A percentile compares a stretch with the other conserved stretches of the same genome.
These are phyloP conservation scores for Ochotona curzoniae DNA, from an alignment of 2,113 vertebrate species.

Conservation along the genomic window DNA sequence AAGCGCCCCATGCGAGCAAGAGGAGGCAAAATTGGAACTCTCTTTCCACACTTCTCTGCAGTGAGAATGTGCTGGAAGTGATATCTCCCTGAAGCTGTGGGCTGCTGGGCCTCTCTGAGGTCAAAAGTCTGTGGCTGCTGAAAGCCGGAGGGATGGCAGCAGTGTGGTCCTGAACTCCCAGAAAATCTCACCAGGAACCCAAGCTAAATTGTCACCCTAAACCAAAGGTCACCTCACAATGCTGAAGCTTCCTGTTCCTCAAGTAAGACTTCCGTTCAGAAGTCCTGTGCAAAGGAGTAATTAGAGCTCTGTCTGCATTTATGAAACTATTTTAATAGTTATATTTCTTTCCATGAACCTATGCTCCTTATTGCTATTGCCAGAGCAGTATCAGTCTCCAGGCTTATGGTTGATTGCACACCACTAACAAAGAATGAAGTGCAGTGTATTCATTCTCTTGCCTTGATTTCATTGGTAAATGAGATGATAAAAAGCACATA, in stretches of 20 bases:
- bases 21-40: neutral
- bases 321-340: neutral
- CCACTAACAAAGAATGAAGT: neutral
- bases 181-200: neutral
- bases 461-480: neutral
- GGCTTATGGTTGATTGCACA: neutral
- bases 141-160: neutral
- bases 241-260: neutral
- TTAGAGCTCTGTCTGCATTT: neutral
- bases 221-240: neutral
- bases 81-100: neutral
- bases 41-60: slow-evolving; percentile 23
- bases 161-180: neutral
- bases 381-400: neutral
- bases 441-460: neutral
- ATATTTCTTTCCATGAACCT: neutral
- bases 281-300: neutral
- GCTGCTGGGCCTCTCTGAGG: neutral
- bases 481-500: neutral
- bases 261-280: neutral
- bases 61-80: neutral
- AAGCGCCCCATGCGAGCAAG: slow-evolving; percentile 23
- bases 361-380: neutral
- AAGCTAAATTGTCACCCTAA: neutral
- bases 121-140: neutral